Evolutionary conservation across 2,888 invertebrate genomes (phyloP).

Genomic region (Perizoma flavofasciatum): DNA sequence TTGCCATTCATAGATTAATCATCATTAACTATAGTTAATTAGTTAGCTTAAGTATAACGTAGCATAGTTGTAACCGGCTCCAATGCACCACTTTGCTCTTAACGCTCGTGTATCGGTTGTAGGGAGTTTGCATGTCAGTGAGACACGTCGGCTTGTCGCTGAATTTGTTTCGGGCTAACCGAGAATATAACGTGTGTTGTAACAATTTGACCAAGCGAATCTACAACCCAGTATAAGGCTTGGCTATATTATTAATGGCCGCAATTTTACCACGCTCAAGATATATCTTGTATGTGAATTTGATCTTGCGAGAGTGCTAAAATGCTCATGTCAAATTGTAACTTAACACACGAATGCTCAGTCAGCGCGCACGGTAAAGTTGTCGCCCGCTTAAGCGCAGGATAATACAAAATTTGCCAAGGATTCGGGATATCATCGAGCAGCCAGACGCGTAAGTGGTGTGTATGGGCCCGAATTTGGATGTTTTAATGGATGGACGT

Average conservation of each 20-base stretch:
- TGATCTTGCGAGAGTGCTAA: conserved; percentile 5
- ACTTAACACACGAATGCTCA: conserved; percentile 14
- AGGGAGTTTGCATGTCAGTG: conserved; percentile 56
- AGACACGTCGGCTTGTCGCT: conserved; percentile 20
- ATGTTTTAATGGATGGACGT: conserved; percentile 75
- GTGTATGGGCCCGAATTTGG: conserved; percentile 71
- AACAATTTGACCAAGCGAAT: conserved; percentile 21
- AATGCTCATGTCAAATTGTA: conserved; percentile 17
- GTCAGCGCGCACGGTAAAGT: conserved; percentile 22
- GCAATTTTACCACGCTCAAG: background rate
- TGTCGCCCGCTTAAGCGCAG: conserved; percentile 17
- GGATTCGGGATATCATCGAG: conserved; percentile 48
- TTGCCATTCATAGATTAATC: conserved; percentile 14
- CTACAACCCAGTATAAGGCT: background rate
- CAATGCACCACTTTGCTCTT: conserved; percentile 81
- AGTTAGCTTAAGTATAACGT: conserved; percentile 45
- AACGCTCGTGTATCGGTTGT: conserved; percentile 65
- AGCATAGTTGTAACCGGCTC: conserved; percentile 66
- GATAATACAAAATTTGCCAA: conserved; percentile 20
- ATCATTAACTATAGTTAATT: conserved; percentile 17
- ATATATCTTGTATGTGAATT: conserved; percentile 8
- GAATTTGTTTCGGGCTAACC: conserved; percentile 16
- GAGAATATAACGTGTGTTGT: conserved; percentile 14
- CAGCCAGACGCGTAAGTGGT: conserved; percentile 82
- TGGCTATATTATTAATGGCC: background rate